Percentiles rank a stretch among this genome's conserved stretches.
Evolutionary conservation across 2,888 invertebrate genomes (phyloP).

Genomic region (Sphecodes monilicornis): DNA sequence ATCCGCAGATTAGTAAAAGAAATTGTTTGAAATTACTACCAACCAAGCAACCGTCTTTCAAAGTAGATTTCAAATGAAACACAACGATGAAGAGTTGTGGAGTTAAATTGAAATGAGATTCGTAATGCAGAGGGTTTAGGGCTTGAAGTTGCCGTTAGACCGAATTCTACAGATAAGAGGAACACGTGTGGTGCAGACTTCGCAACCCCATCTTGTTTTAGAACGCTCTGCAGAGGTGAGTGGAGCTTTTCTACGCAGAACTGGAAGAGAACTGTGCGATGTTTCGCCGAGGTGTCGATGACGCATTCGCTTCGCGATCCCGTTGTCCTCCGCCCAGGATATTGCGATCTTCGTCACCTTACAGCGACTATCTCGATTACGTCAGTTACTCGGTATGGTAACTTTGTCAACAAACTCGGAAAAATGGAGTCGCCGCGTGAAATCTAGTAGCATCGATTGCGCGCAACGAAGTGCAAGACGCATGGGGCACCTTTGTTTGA

Average conservation of each 20-base stretch:
- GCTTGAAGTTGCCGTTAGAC: background rate
- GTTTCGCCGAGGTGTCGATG: constrained; percentile 29
- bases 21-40: background rate
- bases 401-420: constrained; percentile 67
- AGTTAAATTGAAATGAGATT: background rate
- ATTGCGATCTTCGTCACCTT: constrained; percentile 72
- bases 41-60: background rate
- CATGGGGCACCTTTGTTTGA: background rate
- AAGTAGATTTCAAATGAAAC: background rate
- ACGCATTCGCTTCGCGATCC: constrained; percentile 59
- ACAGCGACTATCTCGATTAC: constrained; percentile 61
- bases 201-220: background rate
- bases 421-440: constrained; percentile 33
- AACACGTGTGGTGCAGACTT: background rate
- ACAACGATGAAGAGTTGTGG: background rate
- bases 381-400: constrained; percentile 51
- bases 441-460: background rate
- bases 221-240: background rate
- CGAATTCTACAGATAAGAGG: background rate
- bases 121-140: background rate
- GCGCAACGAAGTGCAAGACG: too few relatives aligned
- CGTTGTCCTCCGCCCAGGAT: constrained; percentile 80
- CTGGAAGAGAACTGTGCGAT: background rate
- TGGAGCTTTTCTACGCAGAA: constrained; percentile 15
- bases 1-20: background rate